These are phyloP conservation scores for Tanytarsus gracilentus DNA, from an alignment of 2,888 invertebrate genomes.

Conservation along the genomic window DNA sequence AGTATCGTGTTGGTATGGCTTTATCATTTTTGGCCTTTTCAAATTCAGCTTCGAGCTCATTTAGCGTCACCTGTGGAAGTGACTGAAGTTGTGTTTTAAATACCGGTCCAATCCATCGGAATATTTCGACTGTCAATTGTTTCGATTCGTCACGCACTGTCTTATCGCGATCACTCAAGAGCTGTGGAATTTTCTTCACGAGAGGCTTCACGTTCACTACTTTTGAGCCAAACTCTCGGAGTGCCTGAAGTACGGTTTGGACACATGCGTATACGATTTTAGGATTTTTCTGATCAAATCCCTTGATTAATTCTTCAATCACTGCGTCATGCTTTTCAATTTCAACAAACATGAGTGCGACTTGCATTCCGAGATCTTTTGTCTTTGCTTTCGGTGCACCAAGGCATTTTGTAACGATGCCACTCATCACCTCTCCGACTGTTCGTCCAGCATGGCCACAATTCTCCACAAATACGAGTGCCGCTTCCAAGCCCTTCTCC, in stretches of 20 bases:
- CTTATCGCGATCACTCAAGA: conserved; percentile 88
- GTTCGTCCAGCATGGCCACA: conserved; percentile 80
- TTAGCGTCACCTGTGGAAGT: conserved; percentile 80
- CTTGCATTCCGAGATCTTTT: conserved; percentile 80
- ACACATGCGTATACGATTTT: conserved; percentile 86
- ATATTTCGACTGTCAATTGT: conserved; percentile 78
- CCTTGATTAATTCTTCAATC: conserved; percentile 84
- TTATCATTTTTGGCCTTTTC: conserved; percentile 51
- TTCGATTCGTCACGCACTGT: conserved; percentile 87
- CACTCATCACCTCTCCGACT: conserved; percentile 78
- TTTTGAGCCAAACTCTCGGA: conserved; percentile 88
- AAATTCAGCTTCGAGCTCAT: conserved; percentile 84
- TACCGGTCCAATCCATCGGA: conserved; percentile 74
- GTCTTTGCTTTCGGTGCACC: conserved; percentile 86
- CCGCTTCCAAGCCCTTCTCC: conserved; percentile 90
- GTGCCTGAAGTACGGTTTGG: conserved; percentile 60
- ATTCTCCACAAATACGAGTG: conserved; percentile 83
- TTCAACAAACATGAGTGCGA: conserved; percentile 88
- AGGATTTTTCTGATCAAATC: conserved; percentile 91
- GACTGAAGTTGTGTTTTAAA: conserved; percentile 75
- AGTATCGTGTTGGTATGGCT: conserved; percentile 39
- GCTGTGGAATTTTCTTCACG: conserved; percentile 73
- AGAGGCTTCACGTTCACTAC: conserved; percentile 80
- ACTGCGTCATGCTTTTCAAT: conserved; percentile 89
- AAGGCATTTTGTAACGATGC: conserved; percentile 85